These are phyloP conservation scores for Holotrichia oblita DNA, from an alignment of 1,140 invertebrate genomes.

Conservation along the genomic window DNA sequence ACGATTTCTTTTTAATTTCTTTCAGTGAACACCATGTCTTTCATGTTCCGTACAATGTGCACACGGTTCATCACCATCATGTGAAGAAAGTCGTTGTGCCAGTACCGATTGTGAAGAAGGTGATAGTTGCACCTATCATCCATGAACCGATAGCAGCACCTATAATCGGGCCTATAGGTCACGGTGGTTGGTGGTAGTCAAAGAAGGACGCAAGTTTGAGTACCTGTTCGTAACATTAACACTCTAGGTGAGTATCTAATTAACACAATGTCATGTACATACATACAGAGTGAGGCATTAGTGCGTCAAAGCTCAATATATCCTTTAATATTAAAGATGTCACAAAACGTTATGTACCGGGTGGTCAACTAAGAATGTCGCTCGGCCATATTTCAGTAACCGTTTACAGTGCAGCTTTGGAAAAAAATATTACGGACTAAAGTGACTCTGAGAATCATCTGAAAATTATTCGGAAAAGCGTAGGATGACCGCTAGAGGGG, in stretches of 20 bases:
- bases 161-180: not conserved
- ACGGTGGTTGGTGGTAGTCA: constrained; percentile 55
- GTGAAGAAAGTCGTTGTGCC: constrained; percentile 67
- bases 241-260: constrained; percentile 33
- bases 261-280: too few species aligned
- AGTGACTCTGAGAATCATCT: too few species aligned
- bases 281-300: too few species aligned
- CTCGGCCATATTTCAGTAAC: too few species aligned
- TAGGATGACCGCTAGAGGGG: too few species aligned
- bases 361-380: too few species aligned
- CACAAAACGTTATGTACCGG: too few species aligned
- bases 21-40: constrained; percentile 68
- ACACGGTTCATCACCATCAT: constrained; percentile 74
- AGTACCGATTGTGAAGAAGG: constrained; percentile 62
- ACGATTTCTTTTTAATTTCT: constrained; percentile 43
- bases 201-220: constrained; percentile 1
- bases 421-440: too few species aligned
- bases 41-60: constrained; percentile 72
- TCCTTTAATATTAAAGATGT: too few species aligned
- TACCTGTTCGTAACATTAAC: constrained; percentile 47
- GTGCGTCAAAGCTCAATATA: too few species aligned
- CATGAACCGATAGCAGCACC: constrained; percentile 42
- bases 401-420: too few species aligned
- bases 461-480: too few species aligned
- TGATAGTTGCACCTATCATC: constrained; percentile 53